Conservation (phyloP, 2,888 invertebrate species). For the Biston stratarius region DNA sequence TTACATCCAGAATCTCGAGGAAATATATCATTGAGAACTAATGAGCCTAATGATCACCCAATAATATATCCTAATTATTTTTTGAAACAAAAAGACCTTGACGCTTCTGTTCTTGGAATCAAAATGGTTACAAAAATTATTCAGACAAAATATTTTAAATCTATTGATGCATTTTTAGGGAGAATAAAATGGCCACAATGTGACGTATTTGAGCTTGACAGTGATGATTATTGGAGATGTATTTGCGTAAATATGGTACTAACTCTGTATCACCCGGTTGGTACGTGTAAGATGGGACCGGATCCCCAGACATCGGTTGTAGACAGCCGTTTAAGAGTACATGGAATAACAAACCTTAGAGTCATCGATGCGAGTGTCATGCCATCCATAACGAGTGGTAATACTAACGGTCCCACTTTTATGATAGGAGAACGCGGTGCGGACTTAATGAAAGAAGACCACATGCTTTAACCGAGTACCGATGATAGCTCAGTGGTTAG, state of each 20-base stretch:
- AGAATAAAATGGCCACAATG: slow-evolving; percentile 60
- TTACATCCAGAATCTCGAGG: slow-evolving; percentile 85
- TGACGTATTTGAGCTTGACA: slow-evolving; percentile 54
- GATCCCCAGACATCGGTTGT: slow-evolving; percentile 57
- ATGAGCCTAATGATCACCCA: slow-evolving; percentile 86
- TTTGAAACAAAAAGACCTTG: slow-evolving; percentile 81
- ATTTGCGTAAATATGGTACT: slow-evolving; percentile 76
- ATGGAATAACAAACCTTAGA: slow-evolving; percentile 88
- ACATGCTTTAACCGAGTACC: slow-evolving; percentile 51
- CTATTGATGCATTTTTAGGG: slow-evolving; percentile 56
- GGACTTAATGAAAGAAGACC: slow-evolving; percentile 88
- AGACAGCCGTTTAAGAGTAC: slow-evolving; percentile 87
- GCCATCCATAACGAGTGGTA: slow-evolving; percentile 91
- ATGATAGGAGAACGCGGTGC: slow-evolving; percentile 93
- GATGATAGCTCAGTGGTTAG: no score
- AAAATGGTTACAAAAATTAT: slow-evolving; percentile 59
- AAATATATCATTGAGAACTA: slow-evolving; percentile 81
- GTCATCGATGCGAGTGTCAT: slow-evolving; percentile 93
- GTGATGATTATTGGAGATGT: slow-evolving; percentile 65
- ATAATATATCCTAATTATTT: slow-evolving; percentile 89
- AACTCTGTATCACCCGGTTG: slow-evolving; percentile 89
- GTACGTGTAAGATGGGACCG: slow-evolving; percentile 88
- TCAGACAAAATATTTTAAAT: slow-evolving; percentile 58
- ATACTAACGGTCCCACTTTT: slow-evolving; percentile 91
- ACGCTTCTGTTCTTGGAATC: slow-evolving; percentile 60